Conservation (phyloP, 2,797 vertebrate species). For the Microchirus variegatus region DNA sequence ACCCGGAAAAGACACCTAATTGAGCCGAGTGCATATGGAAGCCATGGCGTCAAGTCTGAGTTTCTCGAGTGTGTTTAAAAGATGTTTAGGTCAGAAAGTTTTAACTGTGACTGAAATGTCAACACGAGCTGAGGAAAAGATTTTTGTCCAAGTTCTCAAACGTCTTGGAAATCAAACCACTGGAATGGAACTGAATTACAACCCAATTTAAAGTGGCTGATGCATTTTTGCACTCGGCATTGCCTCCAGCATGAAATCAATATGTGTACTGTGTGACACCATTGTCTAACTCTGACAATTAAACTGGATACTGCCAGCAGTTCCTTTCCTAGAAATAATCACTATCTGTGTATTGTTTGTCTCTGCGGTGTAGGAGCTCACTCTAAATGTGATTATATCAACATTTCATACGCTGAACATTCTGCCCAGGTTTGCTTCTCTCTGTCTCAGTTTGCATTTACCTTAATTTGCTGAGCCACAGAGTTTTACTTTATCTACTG, state of each 20-base stretch:
- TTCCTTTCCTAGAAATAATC: conserved; percentile 22
- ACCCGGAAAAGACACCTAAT: too few species aligned
- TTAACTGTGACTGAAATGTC: conserved; percentile 10
- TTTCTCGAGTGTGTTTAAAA: not conserved
- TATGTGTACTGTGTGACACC: conserved; percentile 35
- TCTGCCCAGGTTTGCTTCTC: not conserved
- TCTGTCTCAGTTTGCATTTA: not conserved
- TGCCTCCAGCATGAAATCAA: conserved; percentile 33
- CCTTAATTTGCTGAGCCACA: too few species aligned
- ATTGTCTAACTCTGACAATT: conserved; percentile 31
- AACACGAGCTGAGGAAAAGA: conserved; percentile 1
- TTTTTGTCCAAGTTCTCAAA: not conserved
- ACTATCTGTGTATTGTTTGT: conserved; percentile 15
- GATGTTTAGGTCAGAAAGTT: not conserved
- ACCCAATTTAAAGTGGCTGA: conserved; percentile 4
- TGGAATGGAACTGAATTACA: conserved; percentile 7
- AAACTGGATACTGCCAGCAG: conserved; percentile 33
- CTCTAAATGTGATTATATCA: too few species aligned
- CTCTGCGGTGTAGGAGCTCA: conserved; percentile 9
- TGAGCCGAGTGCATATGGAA: not conserved
- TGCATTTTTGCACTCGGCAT: conserved; percentile 22
- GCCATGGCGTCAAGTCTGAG: not conserved
- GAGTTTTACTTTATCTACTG: too few species aligned
- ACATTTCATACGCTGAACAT: too few species aligned
- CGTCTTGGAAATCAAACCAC: not conserved